These are phyloP conservation scores for Tupaia chinensis DNA, from an alignment of 2,113 vertebrate species.

Conservation along the genomic window DNA sequence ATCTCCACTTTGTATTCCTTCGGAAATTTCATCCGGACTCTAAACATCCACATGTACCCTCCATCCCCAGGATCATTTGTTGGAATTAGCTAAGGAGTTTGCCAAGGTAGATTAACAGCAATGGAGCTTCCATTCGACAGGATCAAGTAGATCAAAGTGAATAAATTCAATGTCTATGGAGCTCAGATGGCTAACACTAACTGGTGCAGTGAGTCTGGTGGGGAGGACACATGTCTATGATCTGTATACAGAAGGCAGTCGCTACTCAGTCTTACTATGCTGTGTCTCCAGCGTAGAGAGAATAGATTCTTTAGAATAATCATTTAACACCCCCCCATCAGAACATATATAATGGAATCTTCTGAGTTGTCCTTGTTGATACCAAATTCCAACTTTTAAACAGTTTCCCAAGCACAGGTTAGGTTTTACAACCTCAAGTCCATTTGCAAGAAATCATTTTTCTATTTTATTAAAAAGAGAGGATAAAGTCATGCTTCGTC, in stretches of 20 bases:
- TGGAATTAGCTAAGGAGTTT: not conserved
- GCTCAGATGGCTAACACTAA: rapidly evolving
- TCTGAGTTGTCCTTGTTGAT: not conserved
- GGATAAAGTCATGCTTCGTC: not conserved
- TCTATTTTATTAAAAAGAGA: not conserved
- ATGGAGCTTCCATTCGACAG: rapidly evolving
- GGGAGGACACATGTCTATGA: rapidly evolving
- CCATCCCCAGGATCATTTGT: no score
- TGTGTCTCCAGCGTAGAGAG: rapidly evolving
- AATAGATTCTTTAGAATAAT: not conserved
- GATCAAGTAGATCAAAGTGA: no score
- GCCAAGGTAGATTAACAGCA: not conserved
- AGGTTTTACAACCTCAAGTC: not conserved
- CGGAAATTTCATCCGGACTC: not conserved
- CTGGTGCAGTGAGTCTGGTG: rapidly evolving
- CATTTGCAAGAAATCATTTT: not conserved
- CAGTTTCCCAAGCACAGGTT: not conserved
- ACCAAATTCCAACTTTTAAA: not conserved
- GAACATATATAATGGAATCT: not conserved
- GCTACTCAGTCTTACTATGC: rapidly evolving
- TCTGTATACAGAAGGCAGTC: not conserved
- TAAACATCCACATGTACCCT: not conserved
- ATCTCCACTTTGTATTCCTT: not conserved
- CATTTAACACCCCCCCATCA: no score
- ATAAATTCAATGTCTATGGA: rapidly evolving